A percentile compares a stretch with the other conserved stretches of the same genome.
phyloP scores from a whole-genome alignment of 2,113 vertebrate genomes.

The Proteles cristata region DNA sequence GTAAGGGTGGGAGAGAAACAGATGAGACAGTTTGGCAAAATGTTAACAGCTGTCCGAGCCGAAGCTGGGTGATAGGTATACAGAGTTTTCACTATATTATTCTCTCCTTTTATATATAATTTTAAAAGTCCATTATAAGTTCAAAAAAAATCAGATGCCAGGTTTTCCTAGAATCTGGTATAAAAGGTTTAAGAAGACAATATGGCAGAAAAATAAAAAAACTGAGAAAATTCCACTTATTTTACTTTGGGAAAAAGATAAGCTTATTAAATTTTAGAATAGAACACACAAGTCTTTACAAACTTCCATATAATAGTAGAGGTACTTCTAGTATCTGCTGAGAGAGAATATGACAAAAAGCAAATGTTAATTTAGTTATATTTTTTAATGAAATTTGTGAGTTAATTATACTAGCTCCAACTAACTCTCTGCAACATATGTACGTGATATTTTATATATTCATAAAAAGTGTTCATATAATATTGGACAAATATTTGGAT shows the following conservation, averaged over 20 bases:
- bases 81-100: background rate
- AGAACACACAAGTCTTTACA: background rate
- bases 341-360: conserved; percentile 26
- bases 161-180: background rate
- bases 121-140: background rate
- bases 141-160: conserved; percentile 16
- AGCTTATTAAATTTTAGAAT: conserved; percentile 16
- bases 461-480: background rate
- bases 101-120: background rate
- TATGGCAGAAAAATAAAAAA: background rate
- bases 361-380: background rate
- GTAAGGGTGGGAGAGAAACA: background rate
- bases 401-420: background rate
- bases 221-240: conserved; percentile 5
- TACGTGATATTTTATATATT: background rate
- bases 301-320: background rate
- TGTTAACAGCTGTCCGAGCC: background rate
- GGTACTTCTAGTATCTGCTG: background rate
- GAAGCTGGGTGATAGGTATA: background rate
- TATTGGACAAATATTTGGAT: background rate
- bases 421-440: background rate
- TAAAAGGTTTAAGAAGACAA: conserved; percentile 11
- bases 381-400: background rate
- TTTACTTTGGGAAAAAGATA: background rate
- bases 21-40: background rate